These are phyloP conservation scores for Epinotia nisella DNA, from an alignment of 2,888 invertebrate species.

Conservation along the genomic window DNA sequence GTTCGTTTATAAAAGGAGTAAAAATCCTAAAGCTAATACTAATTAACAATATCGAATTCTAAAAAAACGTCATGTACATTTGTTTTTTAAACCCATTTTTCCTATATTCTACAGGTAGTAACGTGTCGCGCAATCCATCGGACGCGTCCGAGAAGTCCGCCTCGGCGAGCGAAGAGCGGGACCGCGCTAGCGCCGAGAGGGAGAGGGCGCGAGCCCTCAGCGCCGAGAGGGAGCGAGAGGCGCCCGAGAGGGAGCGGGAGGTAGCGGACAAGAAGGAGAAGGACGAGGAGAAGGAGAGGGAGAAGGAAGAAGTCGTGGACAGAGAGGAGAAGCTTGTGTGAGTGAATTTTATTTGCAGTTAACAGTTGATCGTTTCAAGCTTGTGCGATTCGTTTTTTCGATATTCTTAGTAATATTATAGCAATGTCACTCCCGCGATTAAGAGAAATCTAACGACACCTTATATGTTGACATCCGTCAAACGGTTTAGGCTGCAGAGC, in stretches of 20 bases:
- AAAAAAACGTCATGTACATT: no score
- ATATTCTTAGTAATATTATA: no score
- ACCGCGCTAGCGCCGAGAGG: slow-evolving; percentile 51
- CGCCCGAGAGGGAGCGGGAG: slow-evolving; percentile 45
- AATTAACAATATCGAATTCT: no score
- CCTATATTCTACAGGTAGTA: slow-evolving; percentile 67
- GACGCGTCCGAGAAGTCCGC: slow-evolving; percentile 72
- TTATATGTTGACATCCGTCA: no score
- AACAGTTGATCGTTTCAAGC: no score
- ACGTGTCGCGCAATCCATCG: slow-evolving; percentile 78
- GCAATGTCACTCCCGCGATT: no score
- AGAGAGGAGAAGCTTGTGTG: slow-evolving; percentile 60
- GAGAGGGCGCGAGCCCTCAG: slow-evolving; percentile 42
- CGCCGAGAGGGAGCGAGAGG: slow-evolving; percentile 43
- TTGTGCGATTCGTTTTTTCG: no score
- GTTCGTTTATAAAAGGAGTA: no score
- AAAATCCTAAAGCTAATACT: no score
- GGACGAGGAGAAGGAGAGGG: slow-evolving; percentile 48
- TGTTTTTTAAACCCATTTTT: no score
- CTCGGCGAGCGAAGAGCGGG: slow-evolving; percentile 49
- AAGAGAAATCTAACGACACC: no score
- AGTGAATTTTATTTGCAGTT: slow-evolving; percentile 45
- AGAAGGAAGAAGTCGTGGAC: slow-evolving; percentile 48
- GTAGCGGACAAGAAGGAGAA: slow-evolving; percentile 47
- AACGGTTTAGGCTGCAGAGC: no score